Evolutionary conservation across 2,797 vertebrate genomes (phyloP).

Genomic region (Sebastes steindachneri): DNA sequence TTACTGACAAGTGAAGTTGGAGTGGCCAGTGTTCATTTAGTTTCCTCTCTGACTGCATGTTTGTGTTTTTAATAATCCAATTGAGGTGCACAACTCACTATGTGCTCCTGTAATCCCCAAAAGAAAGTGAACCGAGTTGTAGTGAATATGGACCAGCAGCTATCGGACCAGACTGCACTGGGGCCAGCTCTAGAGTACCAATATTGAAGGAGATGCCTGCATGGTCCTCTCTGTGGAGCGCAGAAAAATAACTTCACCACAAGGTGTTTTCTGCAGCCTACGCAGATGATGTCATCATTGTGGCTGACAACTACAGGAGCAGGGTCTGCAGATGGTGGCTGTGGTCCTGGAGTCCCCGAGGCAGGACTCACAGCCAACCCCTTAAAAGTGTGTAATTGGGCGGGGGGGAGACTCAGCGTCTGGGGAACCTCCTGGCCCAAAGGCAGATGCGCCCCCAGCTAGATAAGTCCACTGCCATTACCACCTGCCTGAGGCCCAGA

Average conservation of each 20-base stretch:
- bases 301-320: conserved; percentile 9
- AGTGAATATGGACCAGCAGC: not conserved
- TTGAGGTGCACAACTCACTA: not conserved
- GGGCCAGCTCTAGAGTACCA: not conserved
- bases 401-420: conserved; percentile 42
- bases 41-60: not conserved
- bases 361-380: conserved; percentile 44
- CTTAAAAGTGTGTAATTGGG: conserved; percentile 68
- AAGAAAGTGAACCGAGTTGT: not conserved
- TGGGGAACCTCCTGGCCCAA: conserved; percentile 60
- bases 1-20: not conserved
- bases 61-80: conserved; percentile 3
- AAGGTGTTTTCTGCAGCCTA: conserved; percentile 1
- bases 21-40: not conserved
- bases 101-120: not conserved
- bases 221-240: not conserved
- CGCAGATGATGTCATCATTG: conserved; percentile 46
- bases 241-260: not conserved
- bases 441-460: conserved; percentile 61
- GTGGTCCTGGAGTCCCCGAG: conserved; percentile 37
- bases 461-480: conserved; percentile 55
- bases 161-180: not conserved
- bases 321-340: conserved; percentile 55
- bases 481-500: conserved; percentile 43
- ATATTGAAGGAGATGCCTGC: not conserved